A percentile compares a stretch with the other conserved stretches of the same genome.
Conservation (phyloP, 2,888 invertebrate species). For the Trilocha varians region DNA sequence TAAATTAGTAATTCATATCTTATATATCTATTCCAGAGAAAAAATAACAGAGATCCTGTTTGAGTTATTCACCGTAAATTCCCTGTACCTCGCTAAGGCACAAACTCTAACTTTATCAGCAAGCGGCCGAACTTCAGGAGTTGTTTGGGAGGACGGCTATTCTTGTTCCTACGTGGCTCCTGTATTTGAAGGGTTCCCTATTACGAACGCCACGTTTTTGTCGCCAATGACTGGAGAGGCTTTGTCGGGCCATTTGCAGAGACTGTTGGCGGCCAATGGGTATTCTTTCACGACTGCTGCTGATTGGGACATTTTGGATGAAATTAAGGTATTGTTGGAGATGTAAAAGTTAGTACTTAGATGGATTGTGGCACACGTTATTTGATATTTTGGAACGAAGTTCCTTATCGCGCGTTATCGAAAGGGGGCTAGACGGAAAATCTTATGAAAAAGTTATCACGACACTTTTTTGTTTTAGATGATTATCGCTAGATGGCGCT, state of each 20-base stretch:
- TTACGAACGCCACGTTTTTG: constrained; percentile 87
- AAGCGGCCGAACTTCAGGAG: constrained; percentile 65
- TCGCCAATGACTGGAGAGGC: constrained; percentile 89
- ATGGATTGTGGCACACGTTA: too few relatives aligned
- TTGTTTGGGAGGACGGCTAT: constrained; percentile 66
- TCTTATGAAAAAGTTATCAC: too few relatives aligned
- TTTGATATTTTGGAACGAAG: too few relatives aligned
- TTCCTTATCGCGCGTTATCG: too few relatives aligned
- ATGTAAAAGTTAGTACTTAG: too few relatives aligned
- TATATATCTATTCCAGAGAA: constrained; percentile 67
- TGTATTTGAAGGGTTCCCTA: constrained; percentile 78
- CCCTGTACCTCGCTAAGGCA: constrained; percentile 53
- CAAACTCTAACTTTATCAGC: constrained; percentile 62
- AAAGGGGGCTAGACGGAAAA: too few relatives aligned
- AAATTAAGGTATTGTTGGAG: constrained; percentile 92
- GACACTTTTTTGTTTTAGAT: too few relatives aligned
- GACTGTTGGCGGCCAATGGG: constrained; percentile 85
- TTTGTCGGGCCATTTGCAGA: constrained; percentile 85
- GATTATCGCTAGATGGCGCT: too few relatives aligned
- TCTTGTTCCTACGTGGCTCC: constrained; percentile 62
- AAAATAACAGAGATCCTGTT: constrained; percentile 69
- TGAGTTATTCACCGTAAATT: constrained; percentile 74
- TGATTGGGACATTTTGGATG: constrained; percentile 90
- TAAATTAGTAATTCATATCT: not conserved
- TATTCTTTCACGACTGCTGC: constrained; percentile 91